Evolutionary conservation across 2,888 invertebrate species (phyloP).

Genomic region (Glyphotaelius pellucidus): DNA sequence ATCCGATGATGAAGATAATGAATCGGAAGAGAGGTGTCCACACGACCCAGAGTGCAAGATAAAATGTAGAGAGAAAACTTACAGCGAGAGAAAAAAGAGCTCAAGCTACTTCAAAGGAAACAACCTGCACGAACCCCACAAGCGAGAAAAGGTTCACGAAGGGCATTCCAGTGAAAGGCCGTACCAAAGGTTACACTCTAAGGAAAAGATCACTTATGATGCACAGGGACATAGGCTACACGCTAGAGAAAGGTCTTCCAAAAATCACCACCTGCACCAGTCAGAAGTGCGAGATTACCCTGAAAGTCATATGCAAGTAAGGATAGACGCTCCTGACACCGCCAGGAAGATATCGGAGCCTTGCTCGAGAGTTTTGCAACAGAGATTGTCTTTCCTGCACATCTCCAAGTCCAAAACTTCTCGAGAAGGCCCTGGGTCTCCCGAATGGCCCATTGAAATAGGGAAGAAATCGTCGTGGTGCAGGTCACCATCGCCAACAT

Average conservation of each 20-base stretch:
- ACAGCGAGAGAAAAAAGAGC: not conserved
- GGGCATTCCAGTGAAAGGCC: slow-evolving; percentile 24
- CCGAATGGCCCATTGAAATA: slow-evolving; percentile 49
- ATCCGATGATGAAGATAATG: not conserved
- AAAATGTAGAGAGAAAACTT: not conserved
- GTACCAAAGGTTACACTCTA: slow-evolving; percentile 38
- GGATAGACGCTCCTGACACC: slow-evolving; percentile 54
- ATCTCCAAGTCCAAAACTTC: slow-evolving; percentile 68
- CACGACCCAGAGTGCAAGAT: not conserved
- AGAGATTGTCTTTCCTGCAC: slow-evolving; percentile 71
- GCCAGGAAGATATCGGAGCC: slow-evolving; percentile 61
- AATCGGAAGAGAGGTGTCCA: not conserved
- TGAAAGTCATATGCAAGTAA: slow-evolving; percentile 67
- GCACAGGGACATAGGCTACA: slow-evolving; percentile 30
- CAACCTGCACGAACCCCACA: not conserved
- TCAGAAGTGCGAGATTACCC: slow-evolving; percentile 54
- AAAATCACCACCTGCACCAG: not conserved
- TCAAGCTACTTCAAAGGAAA: slow-evolving; percentile 22
- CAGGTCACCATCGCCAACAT: slow-evolving; percentile 76
- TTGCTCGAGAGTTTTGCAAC: slow-evolving; percentile 68
- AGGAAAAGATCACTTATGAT: slow-evolving; percentile 49
- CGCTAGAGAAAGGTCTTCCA: not conserved
- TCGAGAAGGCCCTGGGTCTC: slow-evolving; percentile 68
- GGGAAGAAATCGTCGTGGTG: slow-evolving; percentile 70
- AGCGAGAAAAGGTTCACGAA: slow-evolving; percentile 38